phyloP scores from a whole-genome alignment of 2,797 vertebrate species.

The Tinamus major region DNA sequence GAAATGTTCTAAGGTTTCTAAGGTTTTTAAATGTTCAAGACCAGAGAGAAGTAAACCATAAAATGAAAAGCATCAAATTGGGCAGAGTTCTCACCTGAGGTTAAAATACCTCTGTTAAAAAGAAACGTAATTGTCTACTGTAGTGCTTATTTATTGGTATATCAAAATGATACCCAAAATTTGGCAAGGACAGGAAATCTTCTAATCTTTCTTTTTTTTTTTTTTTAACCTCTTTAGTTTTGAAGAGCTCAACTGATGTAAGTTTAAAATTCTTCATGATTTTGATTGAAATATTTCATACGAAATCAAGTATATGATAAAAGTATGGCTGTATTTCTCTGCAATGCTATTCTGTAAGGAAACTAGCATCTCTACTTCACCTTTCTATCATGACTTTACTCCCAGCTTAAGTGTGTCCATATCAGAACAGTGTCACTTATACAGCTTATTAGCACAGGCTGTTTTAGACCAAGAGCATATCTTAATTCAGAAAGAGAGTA shows the following conservation, averaged over 20 bases:
- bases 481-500: not conserved
- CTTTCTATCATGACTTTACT: not conserved
- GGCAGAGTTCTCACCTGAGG: not conserved
- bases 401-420: not conserved
- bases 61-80: not conserved
- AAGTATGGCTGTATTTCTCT: not conserved
- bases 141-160: not conserved
- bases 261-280: not conserved
- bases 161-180: not conserved
- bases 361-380: not conserved
- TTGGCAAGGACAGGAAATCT: not conserved
- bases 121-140: not conserved
- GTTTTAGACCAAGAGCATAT: accelerated
- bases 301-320: not conserved
- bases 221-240: not conserved
- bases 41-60: not conserved
- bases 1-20: not conserved
- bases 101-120: not conserved
- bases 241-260: not conserved
- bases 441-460: not conserved
- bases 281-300: not conserved
- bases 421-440: not conserved
- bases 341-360: not conserved
- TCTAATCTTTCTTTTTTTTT: not conserved
- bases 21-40: not conserved